Evolutionary conservation across 37 sponge, comb jelly and placozoan species (phyloP).

Genomic region (Ephydatia muelleri): DNA sequence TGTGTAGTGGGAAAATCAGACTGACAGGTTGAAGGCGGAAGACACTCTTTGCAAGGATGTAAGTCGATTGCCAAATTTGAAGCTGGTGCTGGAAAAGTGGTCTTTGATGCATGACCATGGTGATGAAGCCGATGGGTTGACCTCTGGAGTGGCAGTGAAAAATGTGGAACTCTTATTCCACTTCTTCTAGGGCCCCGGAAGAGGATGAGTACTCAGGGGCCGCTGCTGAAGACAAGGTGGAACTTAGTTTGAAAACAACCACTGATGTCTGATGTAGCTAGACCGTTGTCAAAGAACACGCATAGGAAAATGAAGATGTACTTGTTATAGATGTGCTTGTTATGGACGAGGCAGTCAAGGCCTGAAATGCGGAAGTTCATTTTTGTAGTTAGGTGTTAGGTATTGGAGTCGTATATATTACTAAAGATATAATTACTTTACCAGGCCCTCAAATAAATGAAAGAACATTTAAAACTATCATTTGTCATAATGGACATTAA

Average conservation of each 20-base stretch:
- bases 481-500: too few relatives aligned
- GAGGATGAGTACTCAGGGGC: neutral
- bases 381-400: neutral
- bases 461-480: too few relatives aligned
- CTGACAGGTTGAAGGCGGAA: too few relatives aligned
- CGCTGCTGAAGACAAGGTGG: neutral
- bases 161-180: neutral
- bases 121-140: neutral
- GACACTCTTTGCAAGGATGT: too few relatives aligned
- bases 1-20: too few relatives aligned
- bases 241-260: neutral
- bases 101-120: neutral
- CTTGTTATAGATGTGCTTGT: too few relatives aligned
- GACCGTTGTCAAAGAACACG: neutral
- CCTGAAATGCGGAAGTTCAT: neutral
- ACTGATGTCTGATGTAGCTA: neutral
- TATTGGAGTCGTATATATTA: neutral
- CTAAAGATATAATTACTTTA: too few relatives aligned
- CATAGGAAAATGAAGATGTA: neutral
- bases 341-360: neutral
- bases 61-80: neutral
- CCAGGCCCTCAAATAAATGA: too few relatives aligned
- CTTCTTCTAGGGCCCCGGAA: neutral
- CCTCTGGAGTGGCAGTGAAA: neutral
- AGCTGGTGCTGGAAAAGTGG: neutral